phyloP scores from a whole-genome alignment of 2,888 invertebrate species.

The Cephalotes varians region DNA sequence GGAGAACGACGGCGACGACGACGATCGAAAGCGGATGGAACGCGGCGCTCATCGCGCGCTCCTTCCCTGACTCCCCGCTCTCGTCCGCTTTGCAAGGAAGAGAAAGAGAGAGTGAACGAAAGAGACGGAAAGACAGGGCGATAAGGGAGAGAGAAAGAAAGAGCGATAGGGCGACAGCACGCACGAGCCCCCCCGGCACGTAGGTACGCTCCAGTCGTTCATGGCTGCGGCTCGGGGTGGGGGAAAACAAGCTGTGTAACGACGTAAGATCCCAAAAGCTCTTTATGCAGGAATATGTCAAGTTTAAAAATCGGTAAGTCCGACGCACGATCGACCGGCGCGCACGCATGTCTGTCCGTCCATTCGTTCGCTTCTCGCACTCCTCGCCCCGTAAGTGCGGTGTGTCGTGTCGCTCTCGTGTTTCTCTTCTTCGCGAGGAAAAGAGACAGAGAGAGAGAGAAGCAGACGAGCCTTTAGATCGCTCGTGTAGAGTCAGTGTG shows the following conservation, averaged over 20 bases:
- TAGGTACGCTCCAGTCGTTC: constrained; percentile 76
- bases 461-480: constrained; percentile 13
- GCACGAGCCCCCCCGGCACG: constrained; percentile 71
- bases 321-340: constrained; percentile 7
- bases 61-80: constrained; percentile 75
- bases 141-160: background rate
- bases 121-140: background rate
- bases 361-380: background rate
- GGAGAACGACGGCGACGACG: background rate
- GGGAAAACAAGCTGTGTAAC: constrained; percentile 83
- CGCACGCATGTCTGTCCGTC: background rate
- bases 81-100: constrained; percentile 57
- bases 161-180: constrained; percentile 48
- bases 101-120: constrained; percentile 13
- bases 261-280: constrained; percentile 73
- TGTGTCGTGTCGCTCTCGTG: constrained; percentile 24
- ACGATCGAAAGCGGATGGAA: constrained; percentile 87
- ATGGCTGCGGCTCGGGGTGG: constrained; percentile 82
- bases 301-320: constrained; percentile 88
- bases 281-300: constrained; percentile 87
- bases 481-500: background rate
- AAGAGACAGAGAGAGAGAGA: background rate
- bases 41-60: constrained; percentile 66
- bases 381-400: constrained; percentile 29
- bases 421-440: background rate